Evolutionary conservation across 2,797 vertebrate species (phyloP).

Genomic region (Hydrophis major): DNA sequence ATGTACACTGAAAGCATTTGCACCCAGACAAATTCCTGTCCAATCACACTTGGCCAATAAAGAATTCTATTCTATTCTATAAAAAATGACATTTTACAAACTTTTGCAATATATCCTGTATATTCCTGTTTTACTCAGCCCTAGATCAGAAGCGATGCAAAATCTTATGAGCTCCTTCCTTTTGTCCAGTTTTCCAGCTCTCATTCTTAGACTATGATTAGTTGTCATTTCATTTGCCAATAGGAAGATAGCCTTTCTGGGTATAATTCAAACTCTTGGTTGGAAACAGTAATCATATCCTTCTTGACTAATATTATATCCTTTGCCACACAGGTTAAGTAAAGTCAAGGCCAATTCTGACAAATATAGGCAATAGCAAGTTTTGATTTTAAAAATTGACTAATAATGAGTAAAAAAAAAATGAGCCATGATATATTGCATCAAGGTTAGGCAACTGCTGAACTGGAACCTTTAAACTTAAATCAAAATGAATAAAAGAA

Average conservation of each 20-base stretch:
- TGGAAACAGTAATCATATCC: neutral
- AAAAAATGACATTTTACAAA: neutral
- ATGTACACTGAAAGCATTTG: no score
- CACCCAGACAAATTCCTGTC: no score
- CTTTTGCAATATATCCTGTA: neutral
- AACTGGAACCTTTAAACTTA: constrained; percentile 46
- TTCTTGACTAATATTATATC: constrained; percentile 10
- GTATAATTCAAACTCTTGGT: constrained; percentile 42
- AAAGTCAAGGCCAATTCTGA: constrained; percentile 26
- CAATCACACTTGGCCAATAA: no score
- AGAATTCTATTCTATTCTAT: neutral
- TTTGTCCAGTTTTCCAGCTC: neutral
- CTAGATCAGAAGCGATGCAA: neutral
- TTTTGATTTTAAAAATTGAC: constrained; percentile 38
- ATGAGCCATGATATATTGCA: constrained; percentile 46
- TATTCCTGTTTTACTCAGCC: neutral
- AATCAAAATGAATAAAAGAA: constrained; percentile 39
- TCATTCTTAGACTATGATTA: constrained; percentile 37
- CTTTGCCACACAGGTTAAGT: constrained; percentile 13
- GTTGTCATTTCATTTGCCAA: constrained; percentile 41
- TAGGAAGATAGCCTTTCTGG: neutral
- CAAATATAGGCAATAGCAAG: constrained; percentile 15
- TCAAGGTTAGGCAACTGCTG: constrained; percentile 46
- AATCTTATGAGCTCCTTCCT: neutral
- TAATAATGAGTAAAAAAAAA: constrained; percentile 55